Base-by-base conservation (phyloP, 2,888 invertebrate species). In the Amphimallon solstitiale region DNA sequence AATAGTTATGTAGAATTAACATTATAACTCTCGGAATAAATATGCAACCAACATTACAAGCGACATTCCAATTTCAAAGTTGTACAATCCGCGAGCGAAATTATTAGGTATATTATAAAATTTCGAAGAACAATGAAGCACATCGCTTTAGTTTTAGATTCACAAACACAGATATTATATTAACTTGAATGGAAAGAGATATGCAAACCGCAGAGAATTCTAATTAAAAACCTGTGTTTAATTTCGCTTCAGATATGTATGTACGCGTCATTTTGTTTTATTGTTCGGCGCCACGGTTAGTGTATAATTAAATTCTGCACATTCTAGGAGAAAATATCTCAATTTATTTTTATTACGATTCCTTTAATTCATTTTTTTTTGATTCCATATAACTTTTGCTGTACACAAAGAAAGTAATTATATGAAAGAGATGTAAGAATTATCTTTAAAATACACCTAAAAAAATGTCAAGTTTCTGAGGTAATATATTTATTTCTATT, bases 151-250 rank as follows among this genome's bases (percentile, higher is more conserved):
- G 56, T 43, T 29, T 43, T 15, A 51, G 15, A 45, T 14, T 59
- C 29, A 14, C 29, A 21, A 12, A 45, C 23, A 29, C 14, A 19
- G 43, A 45, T 59, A 56, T 40, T 43, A 23, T 29, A 15, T 1
- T 14, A 23, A 45, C 17, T 29, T 29, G 19, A 19, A 38, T 54
- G 43, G 23, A 43, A 15, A 12, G 51, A 51, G 35, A 35, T 51
- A 35, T 51, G 29, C 3, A 43, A 43, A 59, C 56, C 45, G 56
- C 56, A 59, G 56, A 34, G 46, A 54, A 56, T 48, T 48, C 43
- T 64, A 64, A 64, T 64, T 64, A 64, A 64, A 64, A 64, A 64
- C 48, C 38, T 40, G 54, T 64, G 64, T 59, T 63, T 63, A 63
- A 63, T 63, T 64, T 56, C 21, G 56, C 64, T 56, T 51, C 46